Conservation (phyloP, 2,888 invertebrate genomes). For the Synergus laeviventris region DNA sequence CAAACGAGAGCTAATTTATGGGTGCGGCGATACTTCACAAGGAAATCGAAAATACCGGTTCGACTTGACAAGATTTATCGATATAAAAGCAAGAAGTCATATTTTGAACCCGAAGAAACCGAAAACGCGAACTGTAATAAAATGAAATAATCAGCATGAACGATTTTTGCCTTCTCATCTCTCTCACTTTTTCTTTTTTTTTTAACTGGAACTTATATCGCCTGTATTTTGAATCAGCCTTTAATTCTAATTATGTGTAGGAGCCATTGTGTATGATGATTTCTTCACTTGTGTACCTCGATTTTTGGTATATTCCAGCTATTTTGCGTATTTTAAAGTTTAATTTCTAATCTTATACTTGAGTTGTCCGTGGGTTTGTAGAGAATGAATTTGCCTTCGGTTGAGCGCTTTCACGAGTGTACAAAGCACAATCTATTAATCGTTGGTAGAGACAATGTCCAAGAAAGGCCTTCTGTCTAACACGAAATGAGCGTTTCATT, state of each 20-base stretch:
- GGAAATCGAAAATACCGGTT: conserved; percentile 56
- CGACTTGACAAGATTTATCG: conserved; percentile 63
- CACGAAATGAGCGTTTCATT: conserved; percentile 50
- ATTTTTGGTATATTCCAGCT: conserved; percentile 11
- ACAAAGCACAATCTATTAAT: conserved; percentile 44
- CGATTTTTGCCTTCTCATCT: conserved; percentile 55
- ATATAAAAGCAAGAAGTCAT: conserved; percentile 64
- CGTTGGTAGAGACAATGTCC: conserved; percentile 57
- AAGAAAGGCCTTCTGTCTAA: conserved; percentile 58
- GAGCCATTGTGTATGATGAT: conserved; percentile 55
- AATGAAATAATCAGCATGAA: conserved; percentile 66
- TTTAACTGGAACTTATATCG: conserved; percentile 59
- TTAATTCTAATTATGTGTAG: conserved; percentile 57
- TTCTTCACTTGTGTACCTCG: conserved; percentile 16
- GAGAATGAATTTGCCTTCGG: conserved; percentile 19
- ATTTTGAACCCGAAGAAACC: conserved; percentile 66
- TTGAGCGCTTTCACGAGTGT: conserved; percentile 9
- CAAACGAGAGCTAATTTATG: conserved; percentile 1
- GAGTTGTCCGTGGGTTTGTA: conserved; percentile 1
- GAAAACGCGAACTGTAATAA: conserved; percentile 67
- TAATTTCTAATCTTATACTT: not conserved
- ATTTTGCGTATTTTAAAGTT: conserved; percentile 23
- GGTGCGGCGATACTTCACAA: conserved; percentile 3
- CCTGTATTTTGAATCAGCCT: conserved; percentile 54
- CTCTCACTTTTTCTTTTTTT: conserved; percentile 63